Conservation (phyloP, 2,888 invertebrate genomes). For the Tachina grossa region DNA sequence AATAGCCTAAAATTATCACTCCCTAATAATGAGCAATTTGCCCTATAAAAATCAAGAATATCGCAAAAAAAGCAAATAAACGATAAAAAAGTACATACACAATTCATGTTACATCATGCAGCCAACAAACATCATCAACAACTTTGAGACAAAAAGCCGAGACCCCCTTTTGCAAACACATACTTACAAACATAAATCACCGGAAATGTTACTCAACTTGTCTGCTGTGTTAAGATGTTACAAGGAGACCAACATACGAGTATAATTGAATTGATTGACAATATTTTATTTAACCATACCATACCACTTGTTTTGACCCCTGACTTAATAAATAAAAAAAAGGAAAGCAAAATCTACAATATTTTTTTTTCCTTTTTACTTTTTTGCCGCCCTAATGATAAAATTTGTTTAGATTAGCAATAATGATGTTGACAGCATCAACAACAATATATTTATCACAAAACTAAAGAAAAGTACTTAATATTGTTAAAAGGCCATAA, state of each 20-base stretch:
- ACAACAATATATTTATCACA: conserved; percentile 61
- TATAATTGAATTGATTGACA: conserved; percentile 82
- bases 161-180: neutral
- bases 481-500: conserved; percentile 75
- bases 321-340: conserved; percentile 34
- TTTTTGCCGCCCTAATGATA: conserved; percentile 75
- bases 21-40: conserved; percentile 65
- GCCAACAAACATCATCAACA: conserved; percentile 24
- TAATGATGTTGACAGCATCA: conserved; percentile 74
- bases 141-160: conserved; percentile 4
- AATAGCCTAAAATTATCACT: conserved; percentile 59
- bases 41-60: conserved; percentile 38
- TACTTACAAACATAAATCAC: conserved; percentile 67
- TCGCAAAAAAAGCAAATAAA: conserved; percentile 12
- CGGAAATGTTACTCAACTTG: conserved; percentile 51
- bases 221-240: conserved; percentile 24
- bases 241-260: conserved; percentile 17
- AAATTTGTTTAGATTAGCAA: conserved; percentile 82
- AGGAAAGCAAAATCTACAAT: conserved; percentile 25
- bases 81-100: conserved; percentile 3
- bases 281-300: conserved; percentile 76
- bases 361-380: conserved; percentile 17
- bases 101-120: conserved; percentile 61
- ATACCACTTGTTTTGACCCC: conserved; percentile 61
- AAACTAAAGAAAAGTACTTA: conserved; percentile 65